A percentile compares a stretch with the other conserved stretches of the same genome.
Conservation (phyloP, 2,797 vertebrate genomes). For the Cygnus olor region DNA sequence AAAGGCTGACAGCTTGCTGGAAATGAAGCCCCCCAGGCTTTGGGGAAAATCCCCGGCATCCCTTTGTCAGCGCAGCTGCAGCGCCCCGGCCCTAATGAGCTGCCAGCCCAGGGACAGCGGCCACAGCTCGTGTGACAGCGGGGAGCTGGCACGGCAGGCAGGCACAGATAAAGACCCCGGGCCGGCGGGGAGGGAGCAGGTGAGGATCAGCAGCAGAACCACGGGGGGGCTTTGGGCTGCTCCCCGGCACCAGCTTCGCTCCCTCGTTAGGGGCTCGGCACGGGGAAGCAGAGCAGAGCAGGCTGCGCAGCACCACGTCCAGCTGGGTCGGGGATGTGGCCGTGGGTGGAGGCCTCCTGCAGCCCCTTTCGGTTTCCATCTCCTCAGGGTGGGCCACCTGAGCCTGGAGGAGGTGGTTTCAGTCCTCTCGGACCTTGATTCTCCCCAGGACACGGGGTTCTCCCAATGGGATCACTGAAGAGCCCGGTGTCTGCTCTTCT, state of each 20-base stretch:
- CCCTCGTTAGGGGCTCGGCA: not conserved
- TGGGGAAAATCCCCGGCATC: not conserved
- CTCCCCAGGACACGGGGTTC: not conserved
- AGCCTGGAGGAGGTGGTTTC: not conserved
- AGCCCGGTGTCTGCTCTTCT: not conserved
- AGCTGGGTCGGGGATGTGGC: accelerated
- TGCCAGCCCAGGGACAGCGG: not conserved
- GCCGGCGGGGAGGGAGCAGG: not conserved
- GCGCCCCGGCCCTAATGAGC: not conserved
- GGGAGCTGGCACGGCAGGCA: not conserved
- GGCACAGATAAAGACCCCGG: not conserved
- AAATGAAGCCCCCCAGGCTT: not conserved
- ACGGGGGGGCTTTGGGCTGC: not conserved
- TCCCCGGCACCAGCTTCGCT: not conserved
- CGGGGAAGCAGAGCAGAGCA: accelerated
- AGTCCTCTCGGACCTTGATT: not conserved
- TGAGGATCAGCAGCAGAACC: not conserved
- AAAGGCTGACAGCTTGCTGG: not conserved
- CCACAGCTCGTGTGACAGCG: not conserved
- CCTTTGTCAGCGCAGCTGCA: slow-evolving; percentile 40
- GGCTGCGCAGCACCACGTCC: not conserved
- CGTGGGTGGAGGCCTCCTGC: accelerated
- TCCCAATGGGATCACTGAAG: not conserved
- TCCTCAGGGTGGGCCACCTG: accelerated
- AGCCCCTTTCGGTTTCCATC: not conserved